Percentiles rank a stretch among this genome's conserved stretches.
Evolutionary conservation across 2,888 invertebrate genomes (phyloP).

Genomic region (Thereva unica): DNA sequence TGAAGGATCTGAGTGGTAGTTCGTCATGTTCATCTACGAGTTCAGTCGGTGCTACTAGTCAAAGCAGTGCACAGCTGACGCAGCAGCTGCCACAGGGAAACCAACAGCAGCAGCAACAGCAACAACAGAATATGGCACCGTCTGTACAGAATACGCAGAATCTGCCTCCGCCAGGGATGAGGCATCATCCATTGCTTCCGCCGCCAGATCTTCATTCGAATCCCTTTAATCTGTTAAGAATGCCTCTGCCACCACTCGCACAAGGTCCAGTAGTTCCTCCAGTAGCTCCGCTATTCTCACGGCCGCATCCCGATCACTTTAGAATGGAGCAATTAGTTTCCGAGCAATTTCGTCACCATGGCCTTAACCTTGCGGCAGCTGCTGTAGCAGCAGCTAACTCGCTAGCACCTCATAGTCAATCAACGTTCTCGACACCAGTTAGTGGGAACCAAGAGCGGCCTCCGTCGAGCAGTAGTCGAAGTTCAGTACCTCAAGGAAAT

Average conservation of each 20-base stretch:
- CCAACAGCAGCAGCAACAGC: constrained; percentile 50
- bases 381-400: constrained; percentile 68
- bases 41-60: constrained; percentile 43
- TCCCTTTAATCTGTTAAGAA: constrained; percentile 75
- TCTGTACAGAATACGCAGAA: constrained; percentile 63
- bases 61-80: constrained; percentile 60
- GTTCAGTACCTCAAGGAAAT: constrained; percentile 49
- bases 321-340: constrained; percentile 83
- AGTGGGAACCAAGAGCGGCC: constrained; percentile 60
- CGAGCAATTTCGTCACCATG: constrained; percentile 81
- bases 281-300: constrained; percentile 71
- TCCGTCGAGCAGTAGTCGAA: constrained; percentile 54
- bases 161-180: constrained; percentile 65
- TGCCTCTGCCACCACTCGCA: constrained; percentile 74
- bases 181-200: constrained; percentile 70
- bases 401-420: constrained; percentile 65
- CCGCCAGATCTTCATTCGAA: constrained; percentile 73
- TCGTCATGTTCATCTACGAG: constrained; percentile 43
- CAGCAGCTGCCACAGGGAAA: constrained; percentile 58
- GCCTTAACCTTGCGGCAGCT: constrained; percentile 75
- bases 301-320: constrained; percentile 80
- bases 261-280: constrained; percentile 73
- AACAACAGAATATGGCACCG: constrained; percentile 62
- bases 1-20: constrained; percentile 32
- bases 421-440: constrained; percentile 61